Conservation (phyloP, 2,888 invertebrate species). For the Hydraecia micacea region DNA sequence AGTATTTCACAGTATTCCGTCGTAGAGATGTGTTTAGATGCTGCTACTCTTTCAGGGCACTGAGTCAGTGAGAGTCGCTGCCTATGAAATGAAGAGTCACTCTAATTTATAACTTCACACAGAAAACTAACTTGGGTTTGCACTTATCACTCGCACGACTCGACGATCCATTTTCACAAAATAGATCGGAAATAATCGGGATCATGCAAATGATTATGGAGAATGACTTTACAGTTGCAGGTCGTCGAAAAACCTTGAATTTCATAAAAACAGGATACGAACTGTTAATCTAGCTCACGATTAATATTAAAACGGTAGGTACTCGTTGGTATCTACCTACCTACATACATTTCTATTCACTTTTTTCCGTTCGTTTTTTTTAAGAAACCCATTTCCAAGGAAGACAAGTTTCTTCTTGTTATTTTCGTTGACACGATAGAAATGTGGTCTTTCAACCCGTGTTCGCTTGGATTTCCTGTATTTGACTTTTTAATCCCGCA, state of each 20-base stretch:
- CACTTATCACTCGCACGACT: neutral
- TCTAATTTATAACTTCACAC: neutral
- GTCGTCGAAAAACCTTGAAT: slow-evolving; percentile 37
- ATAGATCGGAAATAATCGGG: neutral
- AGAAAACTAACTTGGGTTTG: neutral
- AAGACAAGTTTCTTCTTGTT: neutral
- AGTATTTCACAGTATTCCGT: neutral
- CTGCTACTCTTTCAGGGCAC: neutral
- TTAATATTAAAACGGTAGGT: slow-evolving; percentile 35
- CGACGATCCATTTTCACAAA: neutral
- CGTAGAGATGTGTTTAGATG: neutral
- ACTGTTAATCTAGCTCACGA: neutral
- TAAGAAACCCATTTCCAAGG: slow-evolving; percentile 24
- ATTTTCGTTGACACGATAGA: slow-evolving; percentile 14
- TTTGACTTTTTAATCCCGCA: slow-evolving; percentile 28
- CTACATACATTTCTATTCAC: slow-evolving; percentile 48
- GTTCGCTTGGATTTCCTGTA: neutral
- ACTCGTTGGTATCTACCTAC: slow-evolving; percentile 25
- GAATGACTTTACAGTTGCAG: slow-evolving; percentile 18
- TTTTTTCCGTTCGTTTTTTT: slow-evolving; percentile 45
- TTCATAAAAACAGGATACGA: slow-evolving; percentile 16
- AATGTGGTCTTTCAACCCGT: slow-evolving; percentile 1
- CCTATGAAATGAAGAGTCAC: neutral
- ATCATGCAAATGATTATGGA: slow-evolving; percentile 11
- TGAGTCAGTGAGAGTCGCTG: neutral